Conservation (phyloP, 2,797 vertebrate genomes). For the Enteromius mattozi region DNA sequence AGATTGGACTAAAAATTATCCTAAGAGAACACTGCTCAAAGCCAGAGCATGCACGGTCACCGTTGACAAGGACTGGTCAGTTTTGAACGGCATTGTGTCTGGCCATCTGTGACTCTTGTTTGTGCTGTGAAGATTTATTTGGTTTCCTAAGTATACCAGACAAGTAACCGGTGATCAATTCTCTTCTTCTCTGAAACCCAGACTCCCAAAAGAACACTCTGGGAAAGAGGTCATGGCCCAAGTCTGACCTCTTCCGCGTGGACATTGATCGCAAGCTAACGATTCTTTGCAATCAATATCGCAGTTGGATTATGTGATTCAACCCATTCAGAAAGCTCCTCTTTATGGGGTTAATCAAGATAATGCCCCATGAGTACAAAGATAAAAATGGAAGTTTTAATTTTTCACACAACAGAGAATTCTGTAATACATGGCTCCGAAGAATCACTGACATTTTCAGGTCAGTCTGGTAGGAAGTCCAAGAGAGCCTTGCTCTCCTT, state of each 20-base stretch:
- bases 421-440: background rate
- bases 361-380: background rate
- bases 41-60: background rate
- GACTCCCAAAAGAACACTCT: conserved; percentile 65
- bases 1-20: background rate
- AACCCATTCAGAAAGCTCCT: conserved; percentile 2
- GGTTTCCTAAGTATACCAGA: conserved; percentile 2
- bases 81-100: background rate
- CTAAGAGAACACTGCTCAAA: background rate
- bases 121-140: background rate
- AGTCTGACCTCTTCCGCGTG: conserved; percentile 62
- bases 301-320: conserved; percentile 2
- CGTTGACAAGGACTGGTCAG: background rate
- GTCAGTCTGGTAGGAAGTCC: conserved; percentile 14
- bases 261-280: conserved; percentile 62
- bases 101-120: conserved; percentile 27
- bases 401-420: background rate
- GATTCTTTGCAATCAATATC: conserved; percentile 32
- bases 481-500: conserved; percentile 10
- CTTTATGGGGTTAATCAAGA: background rate
- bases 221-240: conserved; percentile 62
- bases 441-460: conserved; percentile 26
- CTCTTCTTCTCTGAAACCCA: conserved; percentile 63
- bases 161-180: conserved; percentile 63
- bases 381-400: conserved; percentile 5